Evolutionary conservation across 2,113 vertebrate genomes (phyloP).

Genomic region (Chlorocebus sabaeus): DNA sequence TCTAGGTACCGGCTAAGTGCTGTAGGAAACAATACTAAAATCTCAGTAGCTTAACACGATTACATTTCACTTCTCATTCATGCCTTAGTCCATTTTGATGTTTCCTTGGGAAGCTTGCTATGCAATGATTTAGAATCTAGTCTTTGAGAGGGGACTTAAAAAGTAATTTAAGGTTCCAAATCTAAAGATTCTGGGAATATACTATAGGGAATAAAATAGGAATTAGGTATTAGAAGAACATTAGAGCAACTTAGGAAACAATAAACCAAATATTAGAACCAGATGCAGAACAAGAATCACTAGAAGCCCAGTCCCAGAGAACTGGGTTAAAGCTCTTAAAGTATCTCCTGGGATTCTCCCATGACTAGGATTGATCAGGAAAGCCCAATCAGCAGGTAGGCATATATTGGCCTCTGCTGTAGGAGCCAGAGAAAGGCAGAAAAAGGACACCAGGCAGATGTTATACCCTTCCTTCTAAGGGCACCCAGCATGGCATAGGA

Average conservation of each 20-base stretch:
- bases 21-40: background rate
- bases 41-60: background rate
- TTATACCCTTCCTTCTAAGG: background rate
- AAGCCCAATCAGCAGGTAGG: background rate
- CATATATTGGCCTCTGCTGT: background rate
- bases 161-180: background rate
- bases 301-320: background rate
- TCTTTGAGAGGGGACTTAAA: background rate
- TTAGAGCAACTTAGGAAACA: background rate
- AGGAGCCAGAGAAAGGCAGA: background rate
- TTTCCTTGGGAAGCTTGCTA: background rate
- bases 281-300: background rate
- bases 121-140: background rate
- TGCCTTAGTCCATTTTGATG: background rate
- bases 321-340: background rate
- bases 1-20: background rate
- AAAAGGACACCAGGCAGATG: background rate
- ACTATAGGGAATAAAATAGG: background rate
- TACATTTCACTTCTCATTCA: background rate
- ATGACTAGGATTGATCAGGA: background rate
- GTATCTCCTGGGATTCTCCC: background rate
- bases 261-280: background rate
- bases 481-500: fast-evolving
- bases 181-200: background rate
- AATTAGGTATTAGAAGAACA: background rate